A percentile compares a stretch with the other conserved stretches of the same genome.
These are phyloP conservation scores for Caenorhabditis sp. DNA, from an alignment of 2,888 invertebrate genomes.

Conservation along the genomic window DNA sequence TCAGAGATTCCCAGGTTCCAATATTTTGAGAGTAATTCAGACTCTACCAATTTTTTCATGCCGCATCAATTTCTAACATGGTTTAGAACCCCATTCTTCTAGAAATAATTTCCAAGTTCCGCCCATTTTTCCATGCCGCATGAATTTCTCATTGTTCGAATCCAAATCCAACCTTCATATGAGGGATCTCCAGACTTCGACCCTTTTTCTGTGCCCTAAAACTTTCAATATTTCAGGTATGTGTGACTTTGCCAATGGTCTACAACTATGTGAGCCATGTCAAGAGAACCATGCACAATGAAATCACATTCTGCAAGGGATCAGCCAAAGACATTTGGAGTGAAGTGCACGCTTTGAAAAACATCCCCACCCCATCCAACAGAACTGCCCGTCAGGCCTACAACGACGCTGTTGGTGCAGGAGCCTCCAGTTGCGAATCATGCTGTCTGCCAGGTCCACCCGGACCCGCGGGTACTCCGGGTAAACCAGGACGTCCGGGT, in stretches of 20 bases:
- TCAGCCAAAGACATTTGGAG: conserved; percentile 58
- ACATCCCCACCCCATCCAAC: conserved; percentile 26
- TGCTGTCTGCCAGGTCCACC: conserved; percentile 50
- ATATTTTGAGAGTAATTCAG: too few species aligned
- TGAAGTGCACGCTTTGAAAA: conserved; percentile 49
- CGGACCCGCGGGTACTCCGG: conserved; percentile 50
- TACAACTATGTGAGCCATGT: conserved; percentile 69
- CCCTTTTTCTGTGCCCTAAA: not conserved
- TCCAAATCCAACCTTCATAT: too few species aligned
- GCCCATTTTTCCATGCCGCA: too few species aligned
- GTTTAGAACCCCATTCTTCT: too few species aligned
- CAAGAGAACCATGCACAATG: conserved; percentile 64
- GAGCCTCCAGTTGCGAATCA: conserved; percentile 29
- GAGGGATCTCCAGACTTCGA: too few species aligned
- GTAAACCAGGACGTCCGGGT: conserved; percentile 57
- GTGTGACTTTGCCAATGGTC: conserved; percentile 67
- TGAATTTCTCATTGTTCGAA: too few species aligned
- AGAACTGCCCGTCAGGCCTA: conserved; percentile 45
- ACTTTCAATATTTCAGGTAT: conserved; percentile 13
- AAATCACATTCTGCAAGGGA: conserved; percentile 65
- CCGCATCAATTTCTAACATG: too few species aligned
- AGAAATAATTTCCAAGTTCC: too few species aligned
- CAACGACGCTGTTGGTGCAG: conserved; percentile 24
- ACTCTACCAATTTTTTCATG: too few species aligned
- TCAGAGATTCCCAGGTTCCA: too few species aligned